These are phyloP conservation scores for Rhagoletis zephyria DNA, from an alignment of 1,140 invertebrate species.

Conservation along the genomic window DNA sequence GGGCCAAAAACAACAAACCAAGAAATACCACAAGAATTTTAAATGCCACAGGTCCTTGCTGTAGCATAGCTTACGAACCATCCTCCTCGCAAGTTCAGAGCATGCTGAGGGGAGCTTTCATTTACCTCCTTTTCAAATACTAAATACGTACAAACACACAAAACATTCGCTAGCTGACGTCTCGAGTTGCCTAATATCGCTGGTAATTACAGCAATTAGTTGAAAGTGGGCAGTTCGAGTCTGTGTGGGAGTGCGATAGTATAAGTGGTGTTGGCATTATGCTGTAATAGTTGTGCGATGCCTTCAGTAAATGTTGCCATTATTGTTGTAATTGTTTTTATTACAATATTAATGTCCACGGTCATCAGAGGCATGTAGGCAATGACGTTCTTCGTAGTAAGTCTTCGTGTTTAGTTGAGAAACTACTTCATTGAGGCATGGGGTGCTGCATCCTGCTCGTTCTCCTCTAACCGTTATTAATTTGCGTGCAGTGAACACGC, in stretches of 20 bases:
- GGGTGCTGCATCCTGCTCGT: background rate
- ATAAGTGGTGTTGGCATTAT: constrained; percentile 57
- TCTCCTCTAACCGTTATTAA: constrained; percentile 8
- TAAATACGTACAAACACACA: background rate
- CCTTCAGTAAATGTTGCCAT: constrained; percentile 33
- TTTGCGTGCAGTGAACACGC: constrained; percentile 12
- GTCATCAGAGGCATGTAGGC: constrained; percentile 15
- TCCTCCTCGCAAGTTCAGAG: background rate
- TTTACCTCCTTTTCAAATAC: background rate
- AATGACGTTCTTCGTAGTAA: no score
- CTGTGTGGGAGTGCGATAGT: constrained; percentile 57
- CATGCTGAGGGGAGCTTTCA: background rate
- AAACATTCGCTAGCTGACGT: background rate
- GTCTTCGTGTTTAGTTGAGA: constrained; percentile 20
- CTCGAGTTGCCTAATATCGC: constrained; percentile 48
- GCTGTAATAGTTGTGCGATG: constrained; percentile 34
- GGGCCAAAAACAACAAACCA: background rate
- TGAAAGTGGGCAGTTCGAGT: constrained; percentile 35
- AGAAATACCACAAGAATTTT: background rate
- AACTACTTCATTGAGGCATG: background rate
- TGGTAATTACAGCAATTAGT: constrained; percentile 54
- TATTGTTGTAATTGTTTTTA: constrained; percentile 47
- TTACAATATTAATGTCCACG: constrained; percentile 46
- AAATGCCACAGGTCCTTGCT: constrained; percentile 46
- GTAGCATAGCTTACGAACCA: background rate